Evolutionary conservation across 1,140 invertebrate species (phyloP).

Genomic region (Stegodyphus dumicola): DNA sequence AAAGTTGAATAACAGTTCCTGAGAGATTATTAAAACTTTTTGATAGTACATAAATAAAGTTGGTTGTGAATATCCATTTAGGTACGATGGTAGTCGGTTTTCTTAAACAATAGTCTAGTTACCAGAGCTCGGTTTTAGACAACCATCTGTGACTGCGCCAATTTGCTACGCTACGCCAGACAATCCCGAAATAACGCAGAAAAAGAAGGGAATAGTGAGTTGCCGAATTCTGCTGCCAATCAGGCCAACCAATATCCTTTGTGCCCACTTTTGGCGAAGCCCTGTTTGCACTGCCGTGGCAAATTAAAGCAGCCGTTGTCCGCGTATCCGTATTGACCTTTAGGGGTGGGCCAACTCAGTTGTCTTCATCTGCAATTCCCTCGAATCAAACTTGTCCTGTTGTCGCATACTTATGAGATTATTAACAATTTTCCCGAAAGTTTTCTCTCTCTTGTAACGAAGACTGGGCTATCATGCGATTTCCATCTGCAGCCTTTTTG

Average conservation of each 20-base stretch:
- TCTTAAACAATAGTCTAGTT: no score
- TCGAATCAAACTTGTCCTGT: not conserved
- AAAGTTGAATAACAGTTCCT: no score
- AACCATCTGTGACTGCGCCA: not conserved
- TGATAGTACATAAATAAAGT: no score
- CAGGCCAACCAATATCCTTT: slow-evolving; percentile 33
- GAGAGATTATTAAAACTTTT: no score
- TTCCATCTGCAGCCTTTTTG: no score
- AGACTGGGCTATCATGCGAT: no score
- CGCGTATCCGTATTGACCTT: slow-evolving; percentile 10
- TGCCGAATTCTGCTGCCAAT: not conserved
- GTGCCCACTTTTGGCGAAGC: not conserved
- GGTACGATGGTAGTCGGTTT: no score
- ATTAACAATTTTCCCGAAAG: slow-evolving; percentile 7
- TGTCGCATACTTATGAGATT: slow-evolving; percentile 18
- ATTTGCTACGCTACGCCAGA: not conserved
- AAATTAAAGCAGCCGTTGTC: slow-evolving; percentile 33
- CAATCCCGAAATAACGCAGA: not conserved
- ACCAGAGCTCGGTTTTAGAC: not conserved
- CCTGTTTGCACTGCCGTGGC: slow-evolving; percentile 30
- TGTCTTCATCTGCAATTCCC: slow-evolving; percentile 28
- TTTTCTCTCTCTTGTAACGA: no score
- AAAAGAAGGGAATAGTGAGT: not conserved
- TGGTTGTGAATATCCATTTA: no score
- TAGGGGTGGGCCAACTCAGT: not conserved